A percentile compares a stretch with the other conserved stretches of the same genome.
These are phyloP conservation scores for Parus major DNA, from an alignment of 2,113 vertebrate genomes.

Conservation along the genomic window DNA sequence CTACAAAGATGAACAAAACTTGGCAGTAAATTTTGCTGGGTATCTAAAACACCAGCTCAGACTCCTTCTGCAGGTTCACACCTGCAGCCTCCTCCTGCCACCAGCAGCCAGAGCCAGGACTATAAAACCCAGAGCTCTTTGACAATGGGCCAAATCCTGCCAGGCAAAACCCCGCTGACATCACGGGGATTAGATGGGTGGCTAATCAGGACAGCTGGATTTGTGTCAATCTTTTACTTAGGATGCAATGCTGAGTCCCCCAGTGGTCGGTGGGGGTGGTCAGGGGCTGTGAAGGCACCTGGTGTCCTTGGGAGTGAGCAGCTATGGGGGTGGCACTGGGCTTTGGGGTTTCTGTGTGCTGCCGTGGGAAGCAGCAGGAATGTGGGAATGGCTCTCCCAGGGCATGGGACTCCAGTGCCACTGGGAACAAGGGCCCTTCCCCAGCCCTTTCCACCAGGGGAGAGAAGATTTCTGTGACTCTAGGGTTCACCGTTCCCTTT, in stretches of 20 bases:
- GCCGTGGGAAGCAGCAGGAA: background rate
- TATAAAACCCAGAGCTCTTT: background rate
- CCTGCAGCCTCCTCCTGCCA: background rate
- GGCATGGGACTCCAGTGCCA: accelerated
- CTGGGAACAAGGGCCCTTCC: background rate
- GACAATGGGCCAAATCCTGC: background rate
- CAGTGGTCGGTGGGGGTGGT: background rate
- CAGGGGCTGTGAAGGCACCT: background rate
- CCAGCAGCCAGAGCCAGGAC: background rate
- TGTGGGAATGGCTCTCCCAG: background rate
- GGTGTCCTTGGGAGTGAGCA: accelerated
- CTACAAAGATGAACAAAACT: background rate
- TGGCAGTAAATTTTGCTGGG: background rate
- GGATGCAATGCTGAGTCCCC: background rate
- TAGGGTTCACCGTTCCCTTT: background rate
- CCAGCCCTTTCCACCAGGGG: background rate
- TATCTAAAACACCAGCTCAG: background rate
- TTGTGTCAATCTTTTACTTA: background rate
- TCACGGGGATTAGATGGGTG: background rate
- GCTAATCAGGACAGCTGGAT: background rate
- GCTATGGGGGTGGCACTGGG: background rate
- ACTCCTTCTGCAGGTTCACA: background rate
- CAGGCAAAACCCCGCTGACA: background rate
- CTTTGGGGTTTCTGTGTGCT: background rate
- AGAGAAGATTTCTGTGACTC: background rate